Evolutionary conservation across 1,140 invertebrate genomes (phyloP).

Genomic region (Dendroctonus valens): DNA sequence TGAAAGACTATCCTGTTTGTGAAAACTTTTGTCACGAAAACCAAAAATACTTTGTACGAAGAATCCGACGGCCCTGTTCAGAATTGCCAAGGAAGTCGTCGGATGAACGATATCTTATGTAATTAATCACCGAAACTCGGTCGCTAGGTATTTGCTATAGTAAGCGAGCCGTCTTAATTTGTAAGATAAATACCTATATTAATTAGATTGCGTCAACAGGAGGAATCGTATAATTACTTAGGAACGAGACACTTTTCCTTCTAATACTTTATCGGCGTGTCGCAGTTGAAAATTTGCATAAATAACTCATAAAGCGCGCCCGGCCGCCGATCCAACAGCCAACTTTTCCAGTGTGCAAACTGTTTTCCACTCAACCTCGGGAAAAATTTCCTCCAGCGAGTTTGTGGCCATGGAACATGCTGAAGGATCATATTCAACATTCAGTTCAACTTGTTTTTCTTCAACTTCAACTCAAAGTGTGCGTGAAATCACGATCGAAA

Average conservation of each 20-base stretch:
- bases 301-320: slow-evolving; percentile 34
- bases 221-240: slow-evolving; percentile 51
- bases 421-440: no score
- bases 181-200: slow-evolving; percentile 53
- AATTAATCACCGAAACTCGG: slow-evolving; percentile 50
- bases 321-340: slow-evolving; percentile 25
- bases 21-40: not conserved
- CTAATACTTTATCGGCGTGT: slow-evolving; percentile 50
- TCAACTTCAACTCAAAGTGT: no score
- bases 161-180: slow-evolving; percentile 52
- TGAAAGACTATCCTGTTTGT: no score
- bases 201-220: slow-evolving; percentile 51
- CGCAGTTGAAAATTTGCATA: slow-evolving; percentile 38
- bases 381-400: slow-evolving; percentile 16
- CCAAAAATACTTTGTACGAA: no score
- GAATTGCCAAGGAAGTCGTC: slow-evolving; percentile 18
- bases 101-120: slow-evolving; percentile 49
- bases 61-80: slow-evolving; percentile 5
- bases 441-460: no score
- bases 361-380: slow-evolving; percentile 4
- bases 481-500: no score
- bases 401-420: no score
- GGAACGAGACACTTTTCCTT: slow-evolving; percentile 48
- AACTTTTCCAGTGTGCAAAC: slow-evolving; percentile 21
- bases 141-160: slow-evolving; percentile 47